Evolutionary conservation across 2,888 invertebrate genomes (phyloP).

Genomic region (Steromphala cineraria): DNA sequence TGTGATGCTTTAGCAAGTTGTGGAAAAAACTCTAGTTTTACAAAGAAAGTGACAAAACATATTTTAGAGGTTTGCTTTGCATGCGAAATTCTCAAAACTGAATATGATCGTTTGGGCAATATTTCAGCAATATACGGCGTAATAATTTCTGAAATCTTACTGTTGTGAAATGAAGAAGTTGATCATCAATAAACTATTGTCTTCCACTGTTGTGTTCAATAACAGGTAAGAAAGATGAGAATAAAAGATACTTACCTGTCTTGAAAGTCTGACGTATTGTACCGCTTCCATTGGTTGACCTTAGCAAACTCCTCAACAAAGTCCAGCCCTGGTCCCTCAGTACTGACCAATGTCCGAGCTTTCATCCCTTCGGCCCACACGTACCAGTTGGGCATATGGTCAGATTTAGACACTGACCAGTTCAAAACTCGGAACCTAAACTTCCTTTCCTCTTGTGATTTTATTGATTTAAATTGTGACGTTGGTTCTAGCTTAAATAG

Average conservation of each 20-base stretch:
- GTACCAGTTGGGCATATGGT: constrained; percentile 57
- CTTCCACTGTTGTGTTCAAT: no score
- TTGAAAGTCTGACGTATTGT: neutral
- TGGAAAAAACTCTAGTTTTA: no score
- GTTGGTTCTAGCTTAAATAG: constrained; percentile 45
- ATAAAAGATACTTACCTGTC: neutral
- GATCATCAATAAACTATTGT: no score
- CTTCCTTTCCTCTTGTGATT: constrained; percentile 25
- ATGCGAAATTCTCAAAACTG: no score
- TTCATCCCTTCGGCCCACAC: constrained; percentile 38
- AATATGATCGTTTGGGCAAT: no score
- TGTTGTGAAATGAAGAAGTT: no score
- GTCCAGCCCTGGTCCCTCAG: constrained; percentile 37
- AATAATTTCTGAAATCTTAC: no score
- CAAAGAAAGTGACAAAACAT: no score
- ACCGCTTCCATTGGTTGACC: constrained; percentile 57
- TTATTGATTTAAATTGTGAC: constrained; percentile 24
- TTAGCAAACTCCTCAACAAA: constrained; percentile 52
- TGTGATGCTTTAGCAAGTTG: no score
- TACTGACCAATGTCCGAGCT: constrained; percentile 47
- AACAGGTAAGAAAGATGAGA: no score
- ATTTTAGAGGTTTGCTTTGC: no score
- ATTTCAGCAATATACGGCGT: no score
- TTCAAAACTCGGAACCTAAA: constrained; percentile 30
- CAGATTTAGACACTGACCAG: constrained; percentile 46